phyloP scores from a whole-genome alignment of 2,888 invertebrate genomes.

The Gibbula magus region DNA sequence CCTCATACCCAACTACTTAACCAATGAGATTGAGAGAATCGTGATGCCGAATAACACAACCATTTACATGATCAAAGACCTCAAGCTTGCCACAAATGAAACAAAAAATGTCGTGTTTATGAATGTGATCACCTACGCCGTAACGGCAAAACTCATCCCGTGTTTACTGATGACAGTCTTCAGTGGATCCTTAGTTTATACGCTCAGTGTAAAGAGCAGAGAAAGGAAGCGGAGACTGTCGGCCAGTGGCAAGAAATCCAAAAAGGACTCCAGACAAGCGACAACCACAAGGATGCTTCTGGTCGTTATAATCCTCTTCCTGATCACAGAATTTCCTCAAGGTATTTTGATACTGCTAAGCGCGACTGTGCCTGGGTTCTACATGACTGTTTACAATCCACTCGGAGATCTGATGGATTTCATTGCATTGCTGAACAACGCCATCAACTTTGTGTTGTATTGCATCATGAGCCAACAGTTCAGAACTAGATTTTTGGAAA shows the following conservation, averaged over 20 bases:
- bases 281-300: slow-evolving; percentile 92
- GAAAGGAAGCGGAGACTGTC: slow-evolving; percentile 57
- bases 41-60: slow-evolving; percentile 44
- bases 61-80: slow-evolving; percentile 52
- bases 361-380: slow-evolving; percentile 83
- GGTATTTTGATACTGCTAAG: slow-evolving; percentile 84
- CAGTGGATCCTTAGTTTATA: slow-evolving; percentile 73
- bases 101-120: slow-evolving; percentile 54
- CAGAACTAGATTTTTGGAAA: slow-evolving; percentile 62
- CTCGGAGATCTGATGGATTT: slow-evolving; percentile 89
- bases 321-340: slow-evolving; percentile 92
- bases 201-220: slow-evolving; percentile 54
- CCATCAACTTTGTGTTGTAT: slow-evolving; percentile 93
- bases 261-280: slow-evolving; percentile 73
- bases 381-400: slow-evolving; percentile 78
- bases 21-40: slow-evolving; percentile 81
- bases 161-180: slow-evolving; percentile 87
- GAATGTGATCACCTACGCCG: slow-evolving; percentile 78
- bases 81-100: slow-evolving; percentile 57
- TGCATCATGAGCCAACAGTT: slow-evolving; percentile 96
- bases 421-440: slow-evolving; percentile 90
- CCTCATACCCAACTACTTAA: slow-evolving; percentile 89
- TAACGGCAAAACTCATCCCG: slow-evolving; percentile 92
- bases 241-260: slow-evolving; percentile 47
- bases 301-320: slow-evolving; percentile 88